Base-by-base conservation (phyloP, 2,113 vertebrate genomes). In the Corythoichthys intestinalis region DNA sequence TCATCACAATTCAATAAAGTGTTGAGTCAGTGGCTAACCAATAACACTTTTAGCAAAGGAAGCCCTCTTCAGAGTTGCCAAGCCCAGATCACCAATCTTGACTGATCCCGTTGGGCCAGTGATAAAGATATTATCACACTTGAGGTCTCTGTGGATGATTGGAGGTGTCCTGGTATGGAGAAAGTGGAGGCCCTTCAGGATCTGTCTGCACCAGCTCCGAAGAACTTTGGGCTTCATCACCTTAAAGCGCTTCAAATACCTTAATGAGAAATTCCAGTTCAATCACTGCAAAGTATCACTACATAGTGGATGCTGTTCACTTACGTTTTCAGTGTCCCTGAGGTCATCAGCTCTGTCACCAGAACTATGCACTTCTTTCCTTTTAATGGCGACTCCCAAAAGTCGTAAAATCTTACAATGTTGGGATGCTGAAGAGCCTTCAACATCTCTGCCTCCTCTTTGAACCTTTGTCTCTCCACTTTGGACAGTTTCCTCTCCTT, bases 81-180 rank as follows among this genome's bases (percentile, higher is more conserved):
- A 81, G 69, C 97, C 97, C 78, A 99, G 91, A 75, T 99, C 97
- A 37, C 97, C 97, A 1, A 99, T 99, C 88, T 99, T 99, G 74
- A 99, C 97, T 2, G 97, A 99, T 77, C 97, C 97, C 0, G 97
- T 98, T 64, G 97, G 97, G 70, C 97, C 97, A 2, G 97, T 99
- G 89, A 99, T 99, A 88, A 99, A 99, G 91, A 99, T 99, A 91
- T 99, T 99, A 90, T 99, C 97, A 62, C 97, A 99, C 89, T 99
- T 99, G 53, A 99, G 93, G 87, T 99, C 97, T 72, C 97, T 91
- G 91, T 99, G 97, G 90, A 99, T 99, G 85, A 99, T 99, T 46
- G 97, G 97, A 48, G 97, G 96, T 2, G 95, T 94, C 83, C 97
- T 92, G 0, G 97, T 99, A 83, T 99, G 97, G 66, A 99, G 93